Evolutionary conservation across 1,140 invertebrate species (phyloP).

Genomic region (Drosophila rufa): DNA sequence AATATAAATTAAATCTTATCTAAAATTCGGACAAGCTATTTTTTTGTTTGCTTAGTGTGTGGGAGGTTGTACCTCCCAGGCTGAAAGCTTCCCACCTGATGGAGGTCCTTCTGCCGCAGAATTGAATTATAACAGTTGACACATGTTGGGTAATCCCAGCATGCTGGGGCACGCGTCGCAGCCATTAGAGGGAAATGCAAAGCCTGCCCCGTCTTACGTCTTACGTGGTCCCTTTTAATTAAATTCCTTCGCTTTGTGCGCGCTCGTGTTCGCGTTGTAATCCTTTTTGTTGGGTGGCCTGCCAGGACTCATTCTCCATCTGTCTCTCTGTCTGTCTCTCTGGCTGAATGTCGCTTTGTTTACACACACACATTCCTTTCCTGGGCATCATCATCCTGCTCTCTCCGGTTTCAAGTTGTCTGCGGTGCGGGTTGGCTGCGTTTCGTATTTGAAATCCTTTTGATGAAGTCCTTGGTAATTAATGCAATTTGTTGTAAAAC

Average conservation of each 20-base stretch:
- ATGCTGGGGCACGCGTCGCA: constrained; percentile 36
- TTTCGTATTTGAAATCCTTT: constrained; percentile 62
- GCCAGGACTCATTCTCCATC: constrained; percentile 31
- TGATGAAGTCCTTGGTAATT: constrained; percentile 74
- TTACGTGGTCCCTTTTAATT: constrained; percentile 66
- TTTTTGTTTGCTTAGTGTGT: not conserved
- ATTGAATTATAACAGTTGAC: constrained; percentile 65
- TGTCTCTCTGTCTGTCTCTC: not conserved
- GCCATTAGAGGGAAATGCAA: constrained; percentile 46
- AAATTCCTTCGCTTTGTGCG: constrained; percentile 76
- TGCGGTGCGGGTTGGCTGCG: constrained; percentile 29
- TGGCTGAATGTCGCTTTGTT: constrained; percentile 54
- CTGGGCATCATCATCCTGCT: constrained; percentile 28
- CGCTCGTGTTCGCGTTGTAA: constrained; percentile 65
- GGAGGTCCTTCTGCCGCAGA: constrained; percentile 12
- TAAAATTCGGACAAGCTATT: no score
- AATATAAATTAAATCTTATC: not conserved
- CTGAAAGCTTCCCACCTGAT: constrained; percentile 2
- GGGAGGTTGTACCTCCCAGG: not conserved
- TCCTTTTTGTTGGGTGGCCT: constrained; percentile 61
- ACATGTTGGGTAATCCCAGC: constrained; percentile 56
- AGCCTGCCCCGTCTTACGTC: constrained; percentile 26
- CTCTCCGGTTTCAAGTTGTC: constrained; percentile 46
- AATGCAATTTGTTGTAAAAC: constrained; percentile 71
- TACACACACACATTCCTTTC: constrained; percentile 58